Base-by-base conservation (phyloP, 35 echinoderm and acorn worm species). In the Strongylocentrotus purpuratus region DNA sequence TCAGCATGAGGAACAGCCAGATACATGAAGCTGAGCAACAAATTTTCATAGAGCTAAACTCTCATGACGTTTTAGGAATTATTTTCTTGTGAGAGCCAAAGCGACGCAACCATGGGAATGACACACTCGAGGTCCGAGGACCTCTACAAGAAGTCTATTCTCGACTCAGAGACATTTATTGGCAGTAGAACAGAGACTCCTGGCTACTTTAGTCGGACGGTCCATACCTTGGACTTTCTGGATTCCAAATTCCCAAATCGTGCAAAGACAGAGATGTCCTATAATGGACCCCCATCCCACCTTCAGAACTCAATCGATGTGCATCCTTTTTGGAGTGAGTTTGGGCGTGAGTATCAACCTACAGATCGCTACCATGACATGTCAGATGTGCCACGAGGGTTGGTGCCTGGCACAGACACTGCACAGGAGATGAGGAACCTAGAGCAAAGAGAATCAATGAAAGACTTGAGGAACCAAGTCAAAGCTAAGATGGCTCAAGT, bases 241-340 rank as follows among this genome's bases (percentile, higher is more conserved):
- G 86, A 86, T 15, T 47, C 35, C 71, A 95, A 95, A 28, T 94
- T 96, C 50, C 94, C 94, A 13, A 22, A 65, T 33, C 22, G 45
- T 14, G 91, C 87, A n/a, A 97, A 94, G 33, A 48, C 88, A 20
- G 98, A 99, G 65, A 99, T 99, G 98, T 97, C 98, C 14, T 99
- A 98, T 65, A 97, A 48, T 33, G 98, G 98, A 17, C 98, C 98
- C 32, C 98, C 98, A 0, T 99, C 98, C 60, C 98, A 99, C 65
- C 95, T 99, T 2, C 95, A 95, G 70, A 96, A 97, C 87, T 99
- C 98, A 9, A 70, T 96, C 11, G 98, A 99, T 47, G 95, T 99
- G 9, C 98, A 99, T 87, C 98, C 98, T 4, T 99, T 98, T 94
- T 97, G 97, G 96, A 85, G 96, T 85, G 50, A 94, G 14, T 95